phyloP scores from a whole-genome alignment of 1,140 invertebrate species.

The Stegodyphus dumicola region DNA sequence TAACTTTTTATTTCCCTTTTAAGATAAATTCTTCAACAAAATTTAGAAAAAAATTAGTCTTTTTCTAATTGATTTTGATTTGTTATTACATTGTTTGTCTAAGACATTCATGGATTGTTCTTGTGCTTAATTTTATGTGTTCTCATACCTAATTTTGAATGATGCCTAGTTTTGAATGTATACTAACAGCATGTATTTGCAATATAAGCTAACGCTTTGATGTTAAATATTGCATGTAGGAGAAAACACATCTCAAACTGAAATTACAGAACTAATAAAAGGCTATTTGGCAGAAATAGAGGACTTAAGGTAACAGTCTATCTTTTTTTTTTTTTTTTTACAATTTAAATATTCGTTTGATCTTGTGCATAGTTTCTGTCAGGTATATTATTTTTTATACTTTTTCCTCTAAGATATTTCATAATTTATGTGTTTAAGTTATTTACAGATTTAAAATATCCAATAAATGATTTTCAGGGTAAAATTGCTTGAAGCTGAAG shows the following conservation, averaged over 20 bases:
- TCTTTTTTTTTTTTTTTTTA: too few species aligned
- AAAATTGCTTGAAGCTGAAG: conserved; percentile 88
- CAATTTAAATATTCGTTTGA: too few species aligned
- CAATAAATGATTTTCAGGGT: conserved; percentile 67
- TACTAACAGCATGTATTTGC: background rate
- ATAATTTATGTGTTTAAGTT: background rate
- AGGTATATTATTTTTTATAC: background rate
- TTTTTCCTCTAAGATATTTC: background rate
- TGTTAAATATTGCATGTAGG: conserved; percentile 45
- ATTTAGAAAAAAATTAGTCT: too few species aligned
- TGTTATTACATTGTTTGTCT: too few species aligned
- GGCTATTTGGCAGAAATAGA: conserved; percentile 93
- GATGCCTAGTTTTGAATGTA: background rate
- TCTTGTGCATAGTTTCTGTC: background rate
- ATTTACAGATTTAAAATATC: too few species aligned
- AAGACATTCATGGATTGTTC: too few species aligned
- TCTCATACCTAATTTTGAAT: background rate
- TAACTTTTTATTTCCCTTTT: too few species aligned
- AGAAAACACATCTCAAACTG: conserved; percentile 68
- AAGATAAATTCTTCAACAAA: too few species aligned
- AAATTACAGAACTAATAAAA: conserved; percentile 79
- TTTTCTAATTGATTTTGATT: too few species aligned
- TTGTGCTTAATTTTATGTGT: too few species aligned
- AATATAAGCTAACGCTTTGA: background rate
- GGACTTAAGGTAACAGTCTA: conserved; percentile 75